Percentiles rank a stretch among this genome's conserved stretches.
These are phyloP conservation scores for Nebria salina DNA, from an alignment of 2,888 invertebrate species.

Conservation along the genomic window DNA sequence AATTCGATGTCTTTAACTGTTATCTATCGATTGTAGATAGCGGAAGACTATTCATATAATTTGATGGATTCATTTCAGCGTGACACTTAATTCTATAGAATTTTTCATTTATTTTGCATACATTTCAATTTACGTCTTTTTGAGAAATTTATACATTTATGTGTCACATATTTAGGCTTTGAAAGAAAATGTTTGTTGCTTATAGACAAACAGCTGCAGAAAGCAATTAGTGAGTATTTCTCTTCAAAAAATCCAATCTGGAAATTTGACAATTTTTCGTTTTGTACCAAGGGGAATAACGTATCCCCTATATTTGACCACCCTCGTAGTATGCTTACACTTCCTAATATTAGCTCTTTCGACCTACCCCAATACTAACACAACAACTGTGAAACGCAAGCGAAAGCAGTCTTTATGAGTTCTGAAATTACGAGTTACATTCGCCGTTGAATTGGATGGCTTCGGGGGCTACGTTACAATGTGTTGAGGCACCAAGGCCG, in stretches of 20 bases:
- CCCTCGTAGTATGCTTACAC: conserved; percentile 7
- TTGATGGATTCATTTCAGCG: background rate
- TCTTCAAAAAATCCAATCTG: background rate
- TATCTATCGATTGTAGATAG: background rate
- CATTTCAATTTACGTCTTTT: background rate
- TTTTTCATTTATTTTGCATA: too few species aligned
- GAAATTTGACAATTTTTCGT: background rate
- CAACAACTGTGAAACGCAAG: background rate
- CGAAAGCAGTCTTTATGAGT: background rate
- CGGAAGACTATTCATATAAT: background rate
- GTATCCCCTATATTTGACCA: background rate
- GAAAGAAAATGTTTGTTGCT: background rate
- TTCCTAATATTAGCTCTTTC: conserved; percentile 19
- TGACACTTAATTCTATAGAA: background rate
- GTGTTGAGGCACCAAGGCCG: conserved; percentile 6
- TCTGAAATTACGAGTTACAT: background rate
- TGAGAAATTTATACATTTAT: background rate
- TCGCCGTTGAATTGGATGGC: background rate
- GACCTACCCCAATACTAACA: conserved; percentile 18
- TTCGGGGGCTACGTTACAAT: background rate
- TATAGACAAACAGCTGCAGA: background rate
- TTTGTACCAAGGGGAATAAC: background rate
- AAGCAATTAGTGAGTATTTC: background rate
- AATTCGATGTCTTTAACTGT: background rate
- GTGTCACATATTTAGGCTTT: background rate